Conservation (phyloP, 2,797 vertebrate genomes). For the Saxicola maurus region DNA sequence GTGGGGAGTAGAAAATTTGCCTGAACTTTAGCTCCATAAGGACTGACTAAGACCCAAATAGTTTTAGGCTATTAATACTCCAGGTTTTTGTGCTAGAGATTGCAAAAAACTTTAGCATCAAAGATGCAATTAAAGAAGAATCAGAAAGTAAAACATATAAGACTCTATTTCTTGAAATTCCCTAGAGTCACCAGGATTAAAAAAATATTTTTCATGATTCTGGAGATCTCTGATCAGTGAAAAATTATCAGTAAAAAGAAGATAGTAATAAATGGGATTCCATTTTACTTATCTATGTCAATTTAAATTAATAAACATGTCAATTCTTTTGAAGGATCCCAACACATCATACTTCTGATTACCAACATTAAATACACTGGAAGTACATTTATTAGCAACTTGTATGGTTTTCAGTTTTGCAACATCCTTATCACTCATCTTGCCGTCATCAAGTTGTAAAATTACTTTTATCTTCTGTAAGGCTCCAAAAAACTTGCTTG, state of each 20-base stretch:
- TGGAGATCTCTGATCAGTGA: neutral
- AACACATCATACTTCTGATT: neutral
- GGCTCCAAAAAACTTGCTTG: fast-evolving
- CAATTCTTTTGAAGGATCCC: neutral
- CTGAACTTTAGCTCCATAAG: neutral
- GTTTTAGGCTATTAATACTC: neutral
- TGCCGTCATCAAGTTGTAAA: neutral
- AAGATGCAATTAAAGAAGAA: neutral
- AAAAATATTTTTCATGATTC: neutral
- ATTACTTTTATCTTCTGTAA: neutral
- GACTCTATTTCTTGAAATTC: neutral
- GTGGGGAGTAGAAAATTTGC: neutral
- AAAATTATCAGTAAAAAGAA: neutral
- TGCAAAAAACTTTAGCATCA: neutral
- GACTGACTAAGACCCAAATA: constrained; percentile 12
- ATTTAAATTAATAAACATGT: neutral
- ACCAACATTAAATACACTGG: neutral
- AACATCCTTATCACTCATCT: neutral
- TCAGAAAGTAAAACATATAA: neutral
- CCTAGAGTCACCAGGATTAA: neutral
- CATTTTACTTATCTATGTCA: neutral
- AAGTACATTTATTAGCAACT: neutral
- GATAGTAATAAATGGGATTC: neutral
- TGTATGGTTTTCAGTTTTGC: neutral
- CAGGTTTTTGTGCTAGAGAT: neutral